phyloP scores from a whole-genome alignment of 2,113 vertebrate genomes.

The Proterorhinus semilunaris region DNA sequence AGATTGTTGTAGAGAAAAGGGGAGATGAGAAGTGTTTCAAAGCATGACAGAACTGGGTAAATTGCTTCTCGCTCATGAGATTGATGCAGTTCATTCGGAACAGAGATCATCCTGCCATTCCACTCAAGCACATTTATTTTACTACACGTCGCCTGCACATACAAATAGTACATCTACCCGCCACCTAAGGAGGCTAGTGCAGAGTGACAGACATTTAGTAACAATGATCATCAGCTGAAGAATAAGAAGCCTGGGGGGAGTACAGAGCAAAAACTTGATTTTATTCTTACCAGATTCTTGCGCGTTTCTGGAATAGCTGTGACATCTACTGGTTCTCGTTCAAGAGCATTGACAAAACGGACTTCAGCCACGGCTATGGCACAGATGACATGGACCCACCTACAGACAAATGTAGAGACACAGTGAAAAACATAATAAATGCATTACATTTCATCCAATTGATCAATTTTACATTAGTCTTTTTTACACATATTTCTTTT shows the following conservation, averaged over 20 bases:
- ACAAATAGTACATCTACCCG: constrained; percentile 24
- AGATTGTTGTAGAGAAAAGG: constrained; percentile 3
- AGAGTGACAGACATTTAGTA: constrained; percentile 21
- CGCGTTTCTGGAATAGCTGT: constrained; percentile 87
- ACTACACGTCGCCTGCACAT: constrained; percentile 46
- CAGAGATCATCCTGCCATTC: constrained; percentile 80
- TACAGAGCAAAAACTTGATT: background rate
- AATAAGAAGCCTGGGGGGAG: background rate
- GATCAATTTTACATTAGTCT: background rate
- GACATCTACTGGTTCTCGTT: constrained; percentile 91
- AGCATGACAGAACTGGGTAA: constrained; percentile 63
- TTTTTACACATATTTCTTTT: background rate
- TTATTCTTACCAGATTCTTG: constrained; percentile 86
- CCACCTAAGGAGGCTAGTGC: constrained; percentile 3
- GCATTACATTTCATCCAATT: background rate
- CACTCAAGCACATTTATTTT: constrained; percentile 64
- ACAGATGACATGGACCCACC: constrained; percentile 95
- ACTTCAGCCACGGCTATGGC: constrained; percentile 91
- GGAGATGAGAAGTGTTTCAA: constrained; percentile 38
- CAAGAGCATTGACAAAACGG: constrained; percentile 85
- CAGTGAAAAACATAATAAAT: background rate
- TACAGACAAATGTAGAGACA: constrained; percentile 47
- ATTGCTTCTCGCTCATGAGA: constrained; percentile 72
- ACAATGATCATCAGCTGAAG: background rate
- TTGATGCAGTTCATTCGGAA: constrained; percentile 77